phyloP scores from a whole-genome alignment of 2,113 vertebrate genomes.

The Turdus rufiventris region DNA sequence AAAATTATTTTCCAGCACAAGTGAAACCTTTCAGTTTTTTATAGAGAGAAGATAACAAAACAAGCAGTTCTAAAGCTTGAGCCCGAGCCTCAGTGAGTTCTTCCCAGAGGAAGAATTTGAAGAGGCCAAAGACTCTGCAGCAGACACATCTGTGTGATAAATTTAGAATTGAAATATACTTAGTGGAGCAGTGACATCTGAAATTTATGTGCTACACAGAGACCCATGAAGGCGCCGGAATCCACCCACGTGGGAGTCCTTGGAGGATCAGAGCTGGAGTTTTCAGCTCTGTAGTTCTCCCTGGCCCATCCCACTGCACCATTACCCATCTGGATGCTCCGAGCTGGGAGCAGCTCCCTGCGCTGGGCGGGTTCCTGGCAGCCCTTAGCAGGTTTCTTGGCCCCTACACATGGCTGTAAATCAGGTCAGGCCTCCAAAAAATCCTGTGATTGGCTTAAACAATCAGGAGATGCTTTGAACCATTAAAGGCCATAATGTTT shows the following conservation, averaged over 20 bases:
- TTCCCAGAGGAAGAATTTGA: background rate
- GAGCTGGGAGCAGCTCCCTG: background rate
- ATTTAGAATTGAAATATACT: background rate
- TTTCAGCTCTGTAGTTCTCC: background rate
- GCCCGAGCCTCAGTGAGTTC: background rate
- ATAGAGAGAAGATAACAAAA: background rate
- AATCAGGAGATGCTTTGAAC: background rate
- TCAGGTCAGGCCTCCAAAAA: background rate
- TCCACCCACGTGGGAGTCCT: background rate
- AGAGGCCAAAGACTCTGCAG: background rate
- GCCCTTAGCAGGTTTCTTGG: background rate
- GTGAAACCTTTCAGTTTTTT: background rate
- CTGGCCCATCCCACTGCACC: background rate
- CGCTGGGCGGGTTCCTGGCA: background rate
- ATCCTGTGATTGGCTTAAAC: background rate
- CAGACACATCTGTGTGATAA: conserved; percentile 16
- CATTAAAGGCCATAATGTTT: background rate
- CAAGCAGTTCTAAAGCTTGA: background rate
- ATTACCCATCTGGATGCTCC: background rate
- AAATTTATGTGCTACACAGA: background rate
- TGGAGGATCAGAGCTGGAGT: background rate
- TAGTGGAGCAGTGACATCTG: background rate
- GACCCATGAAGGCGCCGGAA: background rate
- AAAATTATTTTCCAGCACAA: background rate
- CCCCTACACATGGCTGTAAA: background rate